Base-by-base conservation (phyloP, 2,797 vertebrate species). In the Sebastes matsubarae region DNA sequence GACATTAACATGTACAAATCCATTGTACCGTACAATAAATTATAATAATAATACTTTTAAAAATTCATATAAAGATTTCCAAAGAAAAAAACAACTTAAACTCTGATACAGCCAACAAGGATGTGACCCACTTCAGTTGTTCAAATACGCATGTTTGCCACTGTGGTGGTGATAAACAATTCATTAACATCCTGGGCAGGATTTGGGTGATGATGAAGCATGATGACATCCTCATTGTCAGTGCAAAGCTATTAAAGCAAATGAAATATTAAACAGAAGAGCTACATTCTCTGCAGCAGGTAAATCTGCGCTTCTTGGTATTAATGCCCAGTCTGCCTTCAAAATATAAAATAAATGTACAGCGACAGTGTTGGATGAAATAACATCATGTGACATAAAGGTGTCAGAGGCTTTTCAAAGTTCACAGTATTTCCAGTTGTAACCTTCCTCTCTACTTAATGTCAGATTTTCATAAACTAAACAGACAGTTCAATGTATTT, bases 61-160 rank as follows among this genome's bases (percentile, higher is more conserved):
- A 16, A 42, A 16, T 42, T 42, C 38, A 42, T 42, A 7, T 42
- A 42, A 42, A 42, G 38, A 42, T 42, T 42, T 42, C 6, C 16
- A 42, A 42, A 16, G 6, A 42, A 42, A 42, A 42, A 42, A 42
- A 36, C 30, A 52, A n/a, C 50, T 22, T 29, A 70, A 80, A 82
- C 36, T 75, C 72, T 76, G n/a, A 77, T 57, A 3, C 70, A 74
- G 4, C 54, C 6, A 50, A 54, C 27, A 30, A 25, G 34, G 36
- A 80, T 10, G 42, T 82, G 87, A 88, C 88, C 90, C 78, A 90
- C 57, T 89, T 92, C 68, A 82, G 61, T 52, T 85, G 60, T 58
- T 14, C 50, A 80, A 85, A 84, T 32, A 58, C 2, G 3, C 54
- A 59, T 69, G 61, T 79, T 79, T 84, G 58, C 74, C 29, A 71